Evolutionary conservation across 2,888 invertebrate genomes (phyloP), one percentile per base, ranked within the genome.

Genomic region (Pinctada fucata): DNA sequence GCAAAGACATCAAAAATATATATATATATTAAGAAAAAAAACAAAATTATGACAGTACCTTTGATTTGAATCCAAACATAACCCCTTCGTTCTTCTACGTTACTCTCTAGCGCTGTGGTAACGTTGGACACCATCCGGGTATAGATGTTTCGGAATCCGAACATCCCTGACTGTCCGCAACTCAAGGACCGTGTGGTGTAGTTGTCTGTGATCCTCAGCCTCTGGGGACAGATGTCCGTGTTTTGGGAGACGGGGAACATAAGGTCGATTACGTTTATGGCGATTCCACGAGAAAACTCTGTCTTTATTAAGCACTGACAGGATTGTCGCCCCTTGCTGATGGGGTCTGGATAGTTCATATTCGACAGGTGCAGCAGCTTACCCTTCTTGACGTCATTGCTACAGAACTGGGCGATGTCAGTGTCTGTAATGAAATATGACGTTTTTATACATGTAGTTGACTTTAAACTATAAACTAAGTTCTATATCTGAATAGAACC

Each of bases 61-160:
- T 86, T 88, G 5, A 86, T 83, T 71, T 89, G 88, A 6, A 88
- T 80, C 88, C 88, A 89, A 45, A 90, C 83, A 75, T 85, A 90
- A 2, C 88, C 89, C 66, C 85, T 82, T 8, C 85, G 83, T 13
- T 88, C 85, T 5, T 83, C 77, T 0, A 85, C 78, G 2, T 80
- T 79, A 72, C 84, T 89, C 48, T 87, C 83, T 16, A 90, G 80
- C 0, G 86, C 87, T 49, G 89, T 75, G 10, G 88, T 87, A 50
- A 89, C 87, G 69, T 88, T 88, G 45, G 84, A 74, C 2, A 87
- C 88, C 75, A 86, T 83, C 70, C 86, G 80, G 71, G 84, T 85
- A 79, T 88, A 90, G 66, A 89, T 82, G 64, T 85, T 84, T 48
- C 88, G 79, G 80, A 86, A 88, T 0, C 89, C 90, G 66, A 88